Conservation (phyloP, 1,140 invertebrate genomes). For the Drosophila micromelanica region DNA sequence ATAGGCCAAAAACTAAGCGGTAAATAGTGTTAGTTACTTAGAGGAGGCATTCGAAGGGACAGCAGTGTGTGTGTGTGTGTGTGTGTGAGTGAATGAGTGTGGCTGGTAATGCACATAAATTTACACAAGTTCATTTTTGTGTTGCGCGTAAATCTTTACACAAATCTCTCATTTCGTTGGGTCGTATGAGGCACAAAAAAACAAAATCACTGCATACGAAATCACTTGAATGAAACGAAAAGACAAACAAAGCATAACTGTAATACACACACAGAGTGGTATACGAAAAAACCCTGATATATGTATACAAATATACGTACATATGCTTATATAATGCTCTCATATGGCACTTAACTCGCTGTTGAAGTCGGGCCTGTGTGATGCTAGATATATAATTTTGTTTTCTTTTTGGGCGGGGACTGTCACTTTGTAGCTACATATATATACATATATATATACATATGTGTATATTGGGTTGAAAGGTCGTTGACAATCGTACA, state of each 20-base stretch:
- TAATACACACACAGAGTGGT: conserved; percentile 14
- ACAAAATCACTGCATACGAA: conserved; percentile 29
- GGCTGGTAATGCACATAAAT: conserved; percentile 69
- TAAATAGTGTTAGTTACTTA: conserved; percentile 78
- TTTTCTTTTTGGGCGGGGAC: conserved; percentile 29
- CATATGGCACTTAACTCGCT: conserved; percentile 65
- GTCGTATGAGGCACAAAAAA: conserved; percentile 7
- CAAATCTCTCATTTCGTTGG: conserved; percentile 73
- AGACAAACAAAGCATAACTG: conserved; percentile 37
- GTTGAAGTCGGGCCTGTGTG: conserved; percentile 57
- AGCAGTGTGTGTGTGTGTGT: neutral
- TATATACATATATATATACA: neutral
- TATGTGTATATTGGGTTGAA: conserved; percentile 43
- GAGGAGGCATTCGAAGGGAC: conserved; percentile 11
- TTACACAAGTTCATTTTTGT: conserved; percentile 74
- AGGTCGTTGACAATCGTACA: conserved; percentile 72
- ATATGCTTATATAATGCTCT: conserved; percentile 29
- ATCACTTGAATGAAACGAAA: conserved; percentile 44
- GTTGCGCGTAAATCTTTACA: conserved; percentile 69
- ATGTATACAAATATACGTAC: conserved; percentile 10
- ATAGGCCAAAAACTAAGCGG: conserved; percentile 54
- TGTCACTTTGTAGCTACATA: conserved; percentile 5
- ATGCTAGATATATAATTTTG: conserved; percentile 73
- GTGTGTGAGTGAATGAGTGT: conserved; percentile 5
- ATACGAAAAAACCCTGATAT: neutral